phyloP scores from a whole-genome alignment of 2,113 vertebrate genomes.

The Australoheros scitulus region DNA sequence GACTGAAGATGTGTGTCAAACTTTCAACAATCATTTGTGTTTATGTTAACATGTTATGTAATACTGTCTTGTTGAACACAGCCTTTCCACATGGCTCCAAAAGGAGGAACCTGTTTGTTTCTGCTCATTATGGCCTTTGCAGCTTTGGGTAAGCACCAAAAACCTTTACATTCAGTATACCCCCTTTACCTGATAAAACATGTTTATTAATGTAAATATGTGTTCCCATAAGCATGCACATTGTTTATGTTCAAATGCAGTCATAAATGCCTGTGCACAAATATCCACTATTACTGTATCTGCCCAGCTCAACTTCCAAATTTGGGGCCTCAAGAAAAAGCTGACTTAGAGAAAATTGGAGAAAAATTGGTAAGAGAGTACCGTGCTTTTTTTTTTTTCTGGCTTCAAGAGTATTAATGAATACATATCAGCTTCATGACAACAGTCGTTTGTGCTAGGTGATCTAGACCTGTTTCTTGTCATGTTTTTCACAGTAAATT shows the following conservation, averaged over 20 bases:
- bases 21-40: neutral
- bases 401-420: neutral
- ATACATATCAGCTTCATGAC: neutral
- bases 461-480: neutral
- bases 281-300: neutral
- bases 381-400: neutral
- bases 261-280: neutral
- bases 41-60: neutral
- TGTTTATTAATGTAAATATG: neutral
- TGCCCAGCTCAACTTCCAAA: slow-evolving; percentile 24
- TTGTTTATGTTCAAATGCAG: neutral
- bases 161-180: neutral
- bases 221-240: neutral
- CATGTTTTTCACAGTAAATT: neutral
- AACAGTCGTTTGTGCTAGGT: neutral
- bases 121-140: slow-evolving; percentile 29
- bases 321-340: neutral
- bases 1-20: neutral
- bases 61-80: neutral
- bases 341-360: slow-evolving; percentile 23
- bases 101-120: slow-evolving; percentile 15
- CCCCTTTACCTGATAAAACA: neutral
- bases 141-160: slow-evolving; percentile 42
- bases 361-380: slow-evolving; percentile 64
- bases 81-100: slow-evolving; percentile 50